Base-by-base conservation (phyloP, 2,888 invertebrate species). In the Tiliacea citrago region DNA sequence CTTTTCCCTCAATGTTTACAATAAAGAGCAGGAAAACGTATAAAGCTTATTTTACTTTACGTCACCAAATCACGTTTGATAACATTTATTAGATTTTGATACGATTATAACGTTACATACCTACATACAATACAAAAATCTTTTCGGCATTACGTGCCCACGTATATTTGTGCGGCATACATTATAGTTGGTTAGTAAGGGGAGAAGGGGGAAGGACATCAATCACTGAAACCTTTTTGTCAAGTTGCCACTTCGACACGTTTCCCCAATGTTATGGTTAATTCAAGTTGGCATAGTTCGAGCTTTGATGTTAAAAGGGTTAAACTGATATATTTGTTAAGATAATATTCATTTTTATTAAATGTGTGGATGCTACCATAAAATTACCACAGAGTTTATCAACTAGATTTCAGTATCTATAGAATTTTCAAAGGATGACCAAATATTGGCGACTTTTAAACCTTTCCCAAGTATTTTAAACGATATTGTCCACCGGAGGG, bases 191-290 rank as follows among this genome's bases (percentile, higher is more conserved):
- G 81, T 77, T 73, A 70, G 78, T 67, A 42, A 70, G 68, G 68
- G 77, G 66, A 58, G 58, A 69, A 72, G 78, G 75, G 81, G 81
- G 78, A 70, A 81, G 79, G 67, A 88, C 93, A 93, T 93, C 93
- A 93, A 93, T 93, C 92, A 92, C 90, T 76, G 80, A 78, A 85
- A 89, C 90, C 91, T 92, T 92, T 92, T 93, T 93, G 92, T 92
- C 92, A 90, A 90, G 90, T 90, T 89, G 89, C 89, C 91, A 92
- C 91, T 92, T 92, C 92, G 92, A 91, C 91, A 92, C 90, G 88
- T 90, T 89, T 88, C 86, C 79, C 82, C 87, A 79, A 88, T 89
- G 90, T 89, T 89, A 91, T 90, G 89, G 90, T 90, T 91, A 89
- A 91, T 90, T 91, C 90, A 90, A 90, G 88, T 79, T 81, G 79